phyloP scores from a whole-genome alignment of 2,888 invertebrate genomes.

The Eulithis prunata region DNA sequence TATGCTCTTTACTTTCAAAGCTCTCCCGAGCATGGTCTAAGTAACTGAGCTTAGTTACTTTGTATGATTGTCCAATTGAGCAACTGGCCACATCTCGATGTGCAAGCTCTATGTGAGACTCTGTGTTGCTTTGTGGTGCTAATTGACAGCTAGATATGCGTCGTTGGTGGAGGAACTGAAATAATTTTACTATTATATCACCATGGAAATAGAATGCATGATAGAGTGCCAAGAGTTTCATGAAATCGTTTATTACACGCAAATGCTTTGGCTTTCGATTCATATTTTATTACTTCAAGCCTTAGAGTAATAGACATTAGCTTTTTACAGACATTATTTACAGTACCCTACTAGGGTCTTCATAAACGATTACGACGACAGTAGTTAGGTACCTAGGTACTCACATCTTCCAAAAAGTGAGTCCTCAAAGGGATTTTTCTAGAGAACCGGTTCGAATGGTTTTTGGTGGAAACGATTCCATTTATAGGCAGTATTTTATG shows the following conservation, averaged over 20 bases:
- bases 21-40: slow-evolving; percentile 42
- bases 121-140: slow-evolving; percentile 58
- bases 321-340: no score
- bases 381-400: slow-evolving; percentile 40
- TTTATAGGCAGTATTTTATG: slow-evolving; percentile 82
- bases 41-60: slow-evolving; percentile 34
- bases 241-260: slow-evolving; percentile 4
- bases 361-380: not conserved
- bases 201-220: slow-evolving; percentile 18
- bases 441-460: slow-evolving; percentile 78
- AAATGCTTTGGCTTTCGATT: slow-evolving; percentile 1
- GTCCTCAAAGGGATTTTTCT: slow-evolving; percentile 77
- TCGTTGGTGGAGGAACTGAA: slow-evolving; percentile 69
- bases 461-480: slow-evolving; percentile 81
- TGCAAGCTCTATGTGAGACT: slow-evolving; percentile 62
- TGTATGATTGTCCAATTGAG: slow-evolving; percentile 37
- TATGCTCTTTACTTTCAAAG: slow-evolving; percentile 44
- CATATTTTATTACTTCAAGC: slow-evolving; percentile 20
- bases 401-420: slow-evolving; percentile 83
- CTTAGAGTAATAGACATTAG: slow-evolving; percentile 5
- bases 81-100: slow-evolving; percentile 56
- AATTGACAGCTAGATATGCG: slow-evolving; percentile 74
- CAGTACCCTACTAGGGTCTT: not conserved
- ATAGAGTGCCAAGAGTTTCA: slow-evolving; percentile 20
- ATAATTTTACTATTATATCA: slow-evolving; percentile 43